phyloP scores from a whole-genome alignment of 1,140 invertebrate species.

The Drosophila triauraria region DNA sequence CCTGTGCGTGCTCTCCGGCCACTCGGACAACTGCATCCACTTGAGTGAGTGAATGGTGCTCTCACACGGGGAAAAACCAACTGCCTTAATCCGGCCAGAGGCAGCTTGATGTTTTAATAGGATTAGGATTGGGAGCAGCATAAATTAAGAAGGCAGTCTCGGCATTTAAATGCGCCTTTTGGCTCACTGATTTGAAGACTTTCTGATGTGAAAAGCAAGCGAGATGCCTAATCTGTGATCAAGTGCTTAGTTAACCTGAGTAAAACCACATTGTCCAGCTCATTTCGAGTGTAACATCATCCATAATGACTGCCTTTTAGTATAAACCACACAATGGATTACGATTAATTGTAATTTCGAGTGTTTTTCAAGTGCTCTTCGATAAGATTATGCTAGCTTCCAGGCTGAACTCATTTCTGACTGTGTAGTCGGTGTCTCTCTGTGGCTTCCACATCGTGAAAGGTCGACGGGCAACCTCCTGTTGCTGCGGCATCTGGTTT shows the following conservation, averaged over 20 bases:
- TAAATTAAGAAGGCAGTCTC: conserved; percentile 19
- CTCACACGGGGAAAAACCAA: conserved; percentile 15
- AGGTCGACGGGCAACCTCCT: conserved; percentile 45
- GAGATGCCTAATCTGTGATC: background rate
- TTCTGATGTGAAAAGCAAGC: background rate
- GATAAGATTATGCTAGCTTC: conserved; percentile 1
- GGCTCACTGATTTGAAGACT: conserved; percentile 4
- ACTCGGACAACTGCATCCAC: conserved; percentile 37
- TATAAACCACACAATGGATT: background rate
- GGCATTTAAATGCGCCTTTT: conserved; percentile 4
- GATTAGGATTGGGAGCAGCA: conserved; percentile 14
- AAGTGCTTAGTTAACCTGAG: background rate
- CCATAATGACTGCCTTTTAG: background rate
- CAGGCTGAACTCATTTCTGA: conserved; percentile 4
- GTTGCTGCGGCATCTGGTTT: conserved; percentile 32
- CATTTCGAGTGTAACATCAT: background rate
- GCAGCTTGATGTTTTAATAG: conserved; percentile 27
- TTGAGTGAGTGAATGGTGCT: conserved; percentile 39
- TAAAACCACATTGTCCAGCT: background rate
- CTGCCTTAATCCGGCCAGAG: conserved; percentile 26
- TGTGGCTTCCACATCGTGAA: conserved; percentile 1
- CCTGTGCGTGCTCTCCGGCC: conserved; percentile 49
- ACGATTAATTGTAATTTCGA: conserved; percentile 11
- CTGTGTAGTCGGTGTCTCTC: conserved; percentile 21
- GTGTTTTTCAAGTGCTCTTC: conserved; percentile 6